phyloP scores from a whole-genome alignment of 2,888 invertebrate genomes.

The Drosophila peninsularis region DNA sequence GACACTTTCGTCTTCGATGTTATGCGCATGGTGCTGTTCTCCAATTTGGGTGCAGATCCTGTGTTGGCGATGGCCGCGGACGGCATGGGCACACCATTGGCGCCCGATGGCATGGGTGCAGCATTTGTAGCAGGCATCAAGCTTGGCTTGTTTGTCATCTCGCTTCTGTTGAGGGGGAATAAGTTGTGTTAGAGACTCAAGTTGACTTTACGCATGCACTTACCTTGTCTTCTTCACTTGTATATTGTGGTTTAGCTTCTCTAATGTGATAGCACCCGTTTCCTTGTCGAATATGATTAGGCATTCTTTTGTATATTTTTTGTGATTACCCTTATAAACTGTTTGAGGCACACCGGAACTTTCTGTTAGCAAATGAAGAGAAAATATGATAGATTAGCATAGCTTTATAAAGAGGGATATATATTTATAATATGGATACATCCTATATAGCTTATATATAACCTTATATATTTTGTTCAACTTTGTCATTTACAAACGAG shows the following conservation, averaged over 20 bases:
- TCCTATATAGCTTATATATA: neutral
- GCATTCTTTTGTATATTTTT: slow-evolving; percentile 94
- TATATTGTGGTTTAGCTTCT: slow-evolving; percentile 95
- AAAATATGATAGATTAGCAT: neutral
- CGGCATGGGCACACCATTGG: slow-evolving; percentile 51
- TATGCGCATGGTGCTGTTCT: slow-evolving; percentile 87
- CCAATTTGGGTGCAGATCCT: slow-evolving; percentile 64
- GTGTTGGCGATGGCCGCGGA: slow-evolving; percentile 11
- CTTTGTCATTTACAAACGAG: slow-evolving; percentile 36
- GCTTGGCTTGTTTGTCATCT: slow-evolving; percentile 82
- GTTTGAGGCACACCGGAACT: slow-evolving; percentile 96
- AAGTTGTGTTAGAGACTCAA: neutral
- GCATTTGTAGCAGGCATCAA: slow-evolving; percentile 59
- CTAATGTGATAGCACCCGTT: slow-evolving; percentile 96
- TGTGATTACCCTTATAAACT: slow-evolving; percentile 97
- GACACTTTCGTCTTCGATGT: slow-evolving; percentile 87
- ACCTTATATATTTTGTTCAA: slow-evolving; percentile 18
- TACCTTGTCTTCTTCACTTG: slow-evolving; percentile 96
- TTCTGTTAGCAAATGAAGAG: slow-evolving; percentile 86
- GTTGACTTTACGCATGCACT: slow-evolving; percentile 57
- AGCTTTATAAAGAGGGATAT: neutral
- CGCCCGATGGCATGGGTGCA: slow-evolving; percentile 24
- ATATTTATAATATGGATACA: too few relatives aligned
- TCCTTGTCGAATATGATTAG: slow-evolving; percentile 96
- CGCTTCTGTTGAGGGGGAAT: slow-evolving; percentile 65